Base-by-base conservation (phyloP, 2,888 invertebrate genomes). In the Baronia brevicornis region DNA sequence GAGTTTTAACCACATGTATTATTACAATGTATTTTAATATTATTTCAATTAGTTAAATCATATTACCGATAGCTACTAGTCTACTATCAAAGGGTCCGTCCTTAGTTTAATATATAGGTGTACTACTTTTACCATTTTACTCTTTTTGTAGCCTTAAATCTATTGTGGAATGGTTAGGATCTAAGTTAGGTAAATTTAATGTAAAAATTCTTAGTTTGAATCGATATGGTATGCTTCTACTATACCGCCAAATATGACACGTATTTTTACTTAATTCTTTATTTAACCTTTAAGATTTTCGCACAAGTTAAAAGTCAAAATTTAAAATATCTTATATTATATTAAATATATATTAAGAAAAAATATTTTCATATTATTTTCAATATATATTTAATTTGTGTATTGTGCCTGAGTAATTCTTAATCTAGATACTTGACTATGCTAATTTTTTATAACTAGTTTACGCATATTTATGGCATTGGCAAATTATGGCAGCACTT, bases 81-180 rank as follows among this genome's bases (percentile, higher is more conserved):
- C 41, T 41, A 33, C 26, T 33, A 39, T 46, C n/a, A n/a, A n/a
- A n/a, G 51, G 55, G 48, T 55, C 56, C 58, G 61, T 62, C 60
- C 59, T 48, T 57, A 53, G 49, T 44, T 39, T 31, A 31, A 26
- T 8, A 29, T 47, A 36, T 48, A 49, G 46, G 44, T 46, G 19
- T 44, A 47, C 40, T 46, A 25, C 42, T 46, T 46, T 48, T 44
- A 44, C 41, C 41, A 41, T 43, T 43, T 43, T 45, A 36, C 27
- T 36, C 17, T 27, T 51, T 45, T 39, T 33, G 39, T 51, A 52
- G 48, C 44, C 38, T 43, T 45, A 41, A 54, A 45, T 45, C 41
- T 51, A 39, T 44, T 17, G 43, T 39, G 51, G 50, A 48, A 43
- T 40, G 51, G 55, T 51, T 32, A 38, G 38, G 18, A 19, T 27